Percentiles rank a stretch among this genome's conserved stretches.
These are phyloP conservation scores for Mythimna albipuncta DNA, from an alignment of 2,888 invertebrate genomes.

Conservation along the genomic window DNA sequence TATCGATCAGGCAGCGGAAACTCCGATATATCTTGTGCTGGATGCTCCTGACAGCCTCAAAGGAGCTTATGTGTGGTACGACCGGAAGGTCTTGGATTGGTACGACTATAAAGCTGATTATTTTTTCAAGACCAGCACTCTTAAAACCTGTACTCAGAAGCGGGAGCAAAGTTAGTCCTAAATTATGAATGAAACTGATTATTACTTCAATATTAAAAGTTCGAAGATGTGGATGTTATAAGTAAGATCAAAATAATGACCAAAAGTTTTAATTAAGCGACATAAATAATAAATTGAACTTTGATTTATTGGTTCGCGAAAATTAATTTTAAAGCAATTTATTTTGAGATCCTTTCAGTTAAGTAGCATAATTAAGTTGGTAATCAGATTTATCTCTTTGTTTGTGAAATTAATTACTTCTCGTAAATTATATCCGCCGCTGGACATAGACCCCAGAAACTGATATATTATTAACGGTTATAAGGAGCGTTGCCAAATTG, in stretches of 20 bases:
- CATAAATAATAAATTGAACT: background rate
- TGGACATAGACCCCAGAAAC: background rate
- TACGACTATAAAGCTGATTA: conserved; percentile 77
- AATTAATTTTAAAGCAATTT: conserved; percentile 34
- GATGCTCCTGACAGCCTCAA: conserved; percentile 88
- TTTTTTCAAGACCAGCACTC: conserved; percentile 71
- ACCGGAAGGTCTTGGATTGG: conserved; percentile 91
- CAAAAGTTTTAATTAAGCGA: conserved; percentile 9
- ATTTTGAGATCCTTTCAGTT: conserved; percentile 3
- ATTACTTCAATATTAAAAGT: conserved; percentile 74
- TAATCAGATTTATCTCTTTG: conserved; percentile 26
- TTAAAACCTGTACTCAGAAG: no score
- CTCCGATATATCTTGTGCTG: conserved; percentile 89
- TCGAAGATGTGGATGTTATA: conserved; percentile 21
- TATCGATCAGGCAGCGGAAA: conserved; percentile 90
- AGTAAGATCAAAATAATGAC: conserved; percentile 4
- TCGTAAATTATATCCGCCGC: conserved; percentile 18
- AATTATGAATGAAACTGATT: conserved; percentile 66
- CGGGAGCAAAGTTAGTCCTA: no score
- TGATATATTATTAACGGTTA: background rate
- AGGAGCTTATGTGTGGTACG: conserved; percentile 92
- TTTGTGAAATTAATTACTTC: conserved; percentile 28
- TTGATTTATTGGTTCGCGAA: conserved; percentile 14
- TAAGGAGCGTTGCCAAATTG: background rate
- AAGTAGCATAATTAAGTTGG: conserved; percentile 16